Evolutionary conservation across 2,888 invertebrate species (phyloP), one percentile per base, ranked within the genome.

Genomic region (Zygothrica quintamaculata): DNA sequence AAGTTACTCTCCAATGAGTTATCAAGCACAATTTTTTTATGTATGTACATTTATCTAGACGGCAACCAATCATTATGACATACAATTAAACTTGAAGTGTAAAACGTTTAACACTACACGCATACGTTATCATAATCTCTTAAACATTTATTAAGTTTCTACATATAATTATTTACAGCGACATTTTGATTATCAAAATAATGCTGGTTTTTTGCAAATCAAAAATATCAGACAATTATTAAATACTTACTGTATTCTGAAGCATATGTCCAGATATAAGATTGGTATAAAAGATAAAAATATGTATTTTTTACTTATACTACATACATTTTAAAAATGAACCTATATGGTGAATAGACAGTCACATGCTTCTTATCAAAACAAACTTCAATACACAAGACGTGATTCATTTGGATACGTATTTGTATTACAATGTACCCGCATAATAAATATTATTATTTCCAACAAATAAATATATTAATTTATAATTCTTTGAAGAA

Each of bases 51-150:
- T 33, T 69, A 56, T 57, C 50, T 47, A 5, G 39, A 55, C 25
- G 36, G 39, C 13, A 1, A 37, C 26, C 31, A 71, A 56, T 66
- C 55, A 62, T 59, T 70, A 76, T 74, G 70, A 84, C 40, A 62
- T 55, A 69, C 81, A 74, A 61, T 48, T 33, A 4, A 15, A 36
- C 40, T 47, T 29, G 55, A 39, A 58, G 61, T 42, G 36, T 40
- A 6, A 33, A 48, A 81, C 76, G 78, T 61, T 70, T 16, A 34
- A 11, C 22, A 13, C 47, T 51, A 42, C 80, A 80, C 80, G 79
- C 84, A 80, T 57, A 53, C 56, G 29, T 77, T 84, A 80, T 80
- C 79, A 58, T 76, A 84, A 84, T 60, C 57, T 60, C 65, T 34
- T 53, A 15, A 34, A 37, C 44, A 31, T 51, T 61, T 71, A 50